These are phyloP conservation scores for Gymnobelideus leadbeateri DNA, from an alignment of 2,113 vertebrate genomes.

Conservation along the genomic window DNA sequence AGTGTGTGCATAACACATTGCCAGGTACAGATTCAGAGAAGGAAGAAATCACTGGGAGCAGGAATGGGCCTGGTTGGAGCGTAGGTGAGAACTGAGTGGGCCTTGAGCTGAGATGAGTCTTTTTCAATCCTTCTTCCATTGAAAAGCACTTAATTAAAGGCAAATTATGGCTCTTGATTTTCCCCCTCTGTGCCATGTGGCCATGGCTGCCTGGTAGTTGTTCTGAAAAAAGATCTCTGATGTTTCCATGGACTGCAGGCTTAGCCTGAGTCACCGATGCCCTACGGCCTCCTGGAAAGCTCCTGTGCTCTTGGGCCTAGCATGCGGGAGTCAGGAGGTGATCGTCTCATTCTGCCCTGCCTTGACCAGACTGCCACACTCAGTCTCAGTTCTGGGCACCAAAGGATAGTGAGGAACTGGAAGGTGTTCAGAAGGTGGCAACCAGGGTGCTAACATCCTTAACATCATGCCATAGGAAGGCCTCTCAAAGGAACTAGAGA, in stretches of 20 bases:
- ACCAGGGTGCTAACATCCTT: too few species aligned
- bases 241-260: neutral
- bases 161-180: neutral
- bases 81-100: too few species aligned
- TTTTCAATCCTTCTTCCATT: neutral
- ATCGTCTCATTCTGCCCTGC: neutral
- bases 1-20: neutral
- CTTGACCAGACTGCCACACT: neutral
- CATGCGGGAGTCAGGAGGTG: neutral
- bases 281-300: neutral
- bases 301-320: neutral
- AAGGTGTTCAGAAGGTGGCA: too few species aligned
- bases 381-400: neutral
- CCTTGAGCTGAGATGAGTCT: too few species aligned
- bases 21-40: neutral
- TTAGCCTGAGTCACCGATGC: neutral
- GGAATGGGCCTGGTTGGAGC: neutral
- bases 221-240: neutral
- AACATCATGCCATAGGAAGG: too few species aligned
- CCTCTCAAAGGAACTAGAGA: too few species aligned
- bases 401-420: neutral
- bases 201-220: neutral
- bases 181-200: neutral
- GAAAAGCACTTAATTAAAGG: neutral
- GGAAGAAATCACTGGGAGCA: neutral